phyloP scores from a whole-genome alignment of 2,888 invertebrate genomes.

The Caenorhabditis angaria region DNA sequence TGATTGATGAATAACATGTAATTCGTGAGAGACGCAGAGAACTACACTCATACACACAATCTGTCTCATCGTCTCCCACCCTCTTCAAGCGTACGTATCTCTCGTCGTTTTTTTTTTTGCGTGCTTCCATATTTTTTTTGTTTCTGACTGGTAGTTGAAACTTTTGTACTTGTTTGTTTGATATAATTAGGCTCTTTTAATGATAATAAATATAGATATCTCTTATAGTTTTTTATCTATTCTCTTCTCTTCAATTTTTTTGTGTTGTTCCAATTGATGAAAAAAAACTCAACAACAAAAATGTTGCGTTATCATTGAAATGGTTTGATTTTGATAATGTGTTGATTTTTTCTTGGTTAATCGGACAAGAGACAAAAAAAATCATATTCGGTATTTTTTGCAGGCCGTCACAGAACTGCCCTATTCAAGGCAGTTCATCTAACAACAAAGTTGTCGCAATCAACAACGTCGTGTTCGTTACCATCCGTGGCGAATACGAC shows the following conservation, averaged over 20 bases:
- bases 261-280: too few species aligned
- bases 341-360: not conserved
- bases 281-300: not conserved
- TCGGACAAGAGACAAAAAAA: not conserved
- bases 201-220: too few species aligned
- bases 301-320: constrained; percentile 4
- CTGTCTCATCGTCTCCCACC: constrained; percentile 13
- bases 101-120: not conserved
- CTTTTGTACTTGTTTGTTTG: not conserved
- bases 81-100: constrained; percentile 8
- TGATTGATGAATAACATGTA: not conserved
- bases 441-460: constrained; percentile 6
- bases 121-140: constrained; percentile 35
- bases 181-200: not conserved
- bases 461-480: constrained; percentile 1
- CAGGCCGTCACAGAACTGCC: not conserved
- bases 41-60: constrained; percentile 6
- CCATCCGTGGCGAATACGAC: constrained; percentile 3
- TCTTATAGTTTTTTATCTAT: too few species aligned
- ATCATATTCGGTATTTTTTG: too few species aligned
- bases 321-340: too few species aligned
- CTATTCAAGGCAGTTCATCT: not conserved
- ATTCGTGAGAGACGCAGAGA: not conserved
- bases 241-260: not conserved
- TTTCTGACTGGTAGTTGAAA: not conserved